These are phyloP conservation scores for Molossus alvarezi DNA, from an alignment of 2,797 vertebrate genomes.

Conservation along the genomic window DNA sequence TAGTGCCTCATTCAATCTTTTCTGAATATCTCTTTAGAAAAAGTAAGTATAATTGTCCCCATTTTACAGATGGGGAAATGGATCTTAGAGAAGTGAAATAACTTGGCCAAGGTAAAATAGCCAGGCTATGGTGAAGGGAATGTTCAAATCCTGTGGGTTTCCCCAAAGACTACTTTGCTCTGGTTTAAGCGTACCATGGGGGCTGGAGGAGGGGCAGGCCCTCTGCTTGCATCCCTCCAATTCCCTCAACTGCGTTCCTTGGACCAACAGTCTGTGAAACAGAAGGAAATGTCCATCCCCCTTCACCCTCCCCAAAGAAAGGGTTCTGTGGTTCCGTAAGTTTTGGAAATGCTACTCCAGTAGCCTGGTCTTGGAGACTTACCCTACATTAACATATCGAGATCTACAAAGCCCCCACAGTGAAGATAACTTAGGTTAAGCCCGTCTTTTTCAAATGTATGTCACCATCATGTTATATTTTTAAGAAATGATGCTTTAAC, in stretches of 20 bases:
- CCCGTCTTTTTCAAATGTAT: background rate
- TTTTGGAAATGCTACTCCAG: background rate
- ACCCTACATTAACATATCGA: background rate
- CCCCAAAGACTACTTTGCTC: background rate
- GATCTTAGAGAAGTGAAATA: background rate
- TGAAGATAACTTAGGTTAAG: background rate
- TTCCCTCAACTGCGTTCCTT: background rate
- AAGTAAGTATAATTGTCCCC: background rate
- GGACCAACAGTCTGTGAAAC: background rate
- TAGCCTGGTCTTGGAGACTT: background rate
- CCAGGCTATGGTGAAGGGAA: background rate
- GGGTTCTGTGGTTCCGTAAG: background rate
- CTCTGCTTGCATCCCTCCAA: background rate
- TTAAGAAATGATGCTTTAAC: background rate
- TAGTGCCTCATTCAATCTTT: background rate
- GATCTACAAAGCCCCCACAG: background rate
- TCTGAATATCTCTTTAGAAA: background rate
- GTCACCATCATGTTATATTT: background rate
- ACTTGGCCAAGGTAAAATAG: background rate
- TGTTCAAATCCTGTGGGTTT: background rate
- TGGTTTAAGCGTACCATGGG: background rate
- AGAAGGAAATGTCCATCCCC: background rate
- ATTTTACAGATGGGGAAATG: background rate
- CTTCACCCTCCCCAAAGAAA: background rate
- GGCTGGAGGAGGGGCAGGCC: background rate